These are phyloP conservation scores for Lethenteron camtschaticum DNA, from an alignment of 2,113 vertebrate genomes.

Conservation along the genomic window DNA sequence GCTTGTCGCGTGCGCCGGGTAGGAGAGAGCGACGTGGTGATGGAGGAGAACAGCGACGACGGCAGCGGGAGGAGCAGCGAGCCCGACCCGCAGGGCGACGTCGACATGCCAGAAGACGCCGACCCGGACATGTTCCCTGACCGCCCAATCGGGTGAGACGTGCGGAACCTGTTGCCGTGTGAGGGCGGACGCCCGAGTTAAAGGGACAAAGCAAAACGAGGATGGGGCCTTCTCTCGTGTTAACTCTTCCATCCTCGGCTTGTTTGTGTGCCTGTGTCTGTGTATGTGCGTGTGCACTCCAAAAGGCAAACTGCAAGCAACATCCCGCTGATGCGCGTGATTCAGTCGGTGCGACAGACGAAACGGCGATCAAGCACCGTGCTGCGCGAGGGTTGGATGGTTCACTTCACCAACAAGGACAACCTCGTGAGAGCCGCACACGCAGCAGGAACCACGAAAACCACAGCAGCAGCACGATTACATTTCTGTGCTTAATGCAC, in stretches of 20 bases:
- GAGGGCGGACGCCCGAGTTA: not conserved
- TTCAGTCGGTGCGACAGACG: conserved; percentile 60
- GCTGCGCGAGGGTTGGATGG: conserved; percentile 58
- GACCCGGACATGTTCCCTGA: conserved; percentile 18
- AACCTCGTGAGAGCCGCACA: conserved; percentile 31
- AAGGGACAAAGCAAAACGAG: conserved; percentile 33
- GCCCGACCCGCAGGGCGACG: conserved; percentile 43
- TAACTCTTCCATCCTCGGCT: not conserved
- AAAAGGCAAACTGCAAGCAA: conserved; percentile 16
- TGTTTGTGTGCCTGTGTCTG: not conserved
- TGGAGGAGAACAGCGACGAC: conserved; percentile 47
- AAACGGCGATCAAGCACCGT: conserved; percentile 50
- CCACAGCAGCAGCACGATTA: too few relatives aligned
- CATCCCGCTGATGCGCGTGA: conserved; percentile 62
- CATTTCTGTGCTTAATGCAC: too few relatives aligned
- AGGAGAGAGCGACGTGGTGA: conserved; percentile 33
- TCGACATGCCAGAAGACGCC: conserved; percentile 25
- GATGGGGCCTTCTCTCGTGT: conserved; percentile 7
- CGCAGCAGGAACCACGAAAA: too few relatives aligned
- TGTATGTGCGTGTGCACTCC: not conserved
- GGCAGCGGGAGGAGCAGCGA: conserved; percentile 41
- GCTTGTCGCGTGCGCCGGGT: conserved; percentile 20
- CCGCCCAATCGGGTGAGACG: not conserved
- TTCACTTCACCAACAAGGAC: conserved; percentile 64
- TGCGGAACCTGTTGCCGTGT: not conserved